A percentile compares a stretch with the other conserved stretches of the same genome.
Evolutionary conservation across 2,888 invertebrate species (phyloP).

Genomic region (Dicyrtoma fusca): DNA sequence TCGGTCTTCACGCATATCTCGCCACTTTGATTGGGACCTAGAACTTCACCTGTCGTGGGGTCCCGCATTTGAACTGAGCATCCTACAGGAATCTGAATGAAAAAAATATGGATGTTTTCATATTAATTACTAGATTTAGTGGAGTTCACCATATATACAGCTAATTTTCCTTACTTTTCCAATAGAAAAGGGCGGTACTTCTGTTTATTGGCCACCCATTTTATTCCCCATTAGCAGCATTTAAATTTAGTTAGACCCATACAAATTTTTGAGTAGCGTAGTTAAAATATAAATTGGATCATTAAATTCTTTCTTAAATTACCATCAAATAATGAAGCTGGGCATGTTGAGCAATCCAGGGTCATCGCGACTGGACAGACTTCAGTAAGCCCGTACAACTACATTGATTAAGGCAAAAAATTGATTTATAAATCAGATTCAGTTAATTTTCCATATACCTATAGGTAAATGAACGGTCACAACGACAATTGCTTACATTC

Average conservation of each 20-base stretch:
- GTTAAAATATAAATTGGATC: too few relatives aligned
- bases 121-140: too few relatives aligned
- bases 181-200: conserved; percentile 38
- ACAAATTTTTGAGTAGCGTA: too few relatives aligned
- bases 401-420: not conserved
- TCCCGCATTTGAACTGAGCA: conserved; percentile 58
- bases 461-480: too few relatives aligned
- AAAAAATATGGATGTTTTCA: too few relatives aligned
- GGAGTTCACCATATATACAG: too few relatives aligned
- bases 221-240: not conserved
- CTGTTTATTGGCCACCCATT: conserved; percentile 19
- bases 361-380: conserved; percentile 13
- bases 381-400: conserved; percentile 53
- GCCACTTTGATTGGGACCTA: conserved; percentile 60
- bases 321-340: conserved; percentile 11
- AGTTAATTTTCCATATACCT: not conserved
- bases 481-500: conserved; percentile 46
- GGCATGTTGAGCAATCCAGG: not conserved
- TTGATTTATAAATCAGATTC: not conserved
- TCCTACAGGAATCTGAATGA: conserved; percentile 36
- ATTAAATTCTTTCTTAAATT: too few relatives aligned
- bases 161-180: conserved; percentile 42
- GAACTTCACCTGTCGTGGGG: conserved; percentile 51
- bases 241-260: too few relatives aligned
- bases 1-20: conserved; percentile 60